Evolutionary conservation across 2,113 vertebrate species (phyloP), one percentile per base, ranked within the genome.

Genomic region (Falco punctatus): DNA sequence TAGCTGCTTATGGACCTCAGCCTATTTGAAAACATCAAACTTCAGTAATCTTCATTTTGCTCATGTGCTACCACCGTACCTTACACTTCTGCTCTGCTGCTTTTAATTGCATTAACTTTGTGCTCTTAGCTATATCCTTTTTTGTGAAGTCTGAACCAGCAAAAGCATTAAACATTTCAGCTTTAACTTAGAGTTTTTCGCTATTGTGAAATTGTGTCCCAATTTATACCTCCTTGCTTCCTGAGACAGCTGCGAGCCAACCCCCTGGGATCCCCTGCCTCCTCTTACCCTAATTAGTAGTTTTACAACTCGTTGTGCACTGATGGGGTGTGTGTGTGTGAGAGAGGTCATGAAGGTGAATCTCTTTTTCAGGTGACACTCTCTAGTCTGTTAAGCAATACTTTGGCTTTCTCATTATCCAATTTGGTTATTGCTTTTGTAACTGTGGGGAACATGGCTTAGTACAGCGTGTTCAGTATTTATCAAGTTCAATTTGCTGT

Each of bases 291-390:
- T 96, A 96, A 97, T 97, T 97, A 96, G 93, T 82, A 95, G 84
- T 97, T 97, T 96, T 95, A 96, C 96, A 97, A 80, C 94, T 96
- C 1, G 3, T 90, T 90, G 85, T 92, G 71, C 13, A 67, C 85
- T 93, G 96, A 92, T 9, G 13, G 79, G 2, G 5, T 83, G 85
- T 93, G 92, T 88, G 78, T 84, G 80, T 83, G 94, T 84, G 94
- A 88, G 96, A 97, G 96, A 96, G 96, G 96, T 97, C 94, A 92
- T 5, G 78, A 90, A 95, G 96, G 94, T 94, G 96, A 97, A 97
- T 96, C 92, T 95, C 93, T 97, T 95, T 97, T 95, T 97, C 96
- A 97, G 96, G 96, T 96, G 96, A 97, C 94, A 23, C 87, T 59
- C 62, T 93, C 84, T 65, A 93, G 81, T 95, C 74, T 70, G 70